Percentiles rank a stretch among this genome's conserved stretches.
These are phyloP conservation scores for Apodemia duryi DNA, from an alignment of 2,888 invertebrate species.

Conservation along the genomic window DNA sequence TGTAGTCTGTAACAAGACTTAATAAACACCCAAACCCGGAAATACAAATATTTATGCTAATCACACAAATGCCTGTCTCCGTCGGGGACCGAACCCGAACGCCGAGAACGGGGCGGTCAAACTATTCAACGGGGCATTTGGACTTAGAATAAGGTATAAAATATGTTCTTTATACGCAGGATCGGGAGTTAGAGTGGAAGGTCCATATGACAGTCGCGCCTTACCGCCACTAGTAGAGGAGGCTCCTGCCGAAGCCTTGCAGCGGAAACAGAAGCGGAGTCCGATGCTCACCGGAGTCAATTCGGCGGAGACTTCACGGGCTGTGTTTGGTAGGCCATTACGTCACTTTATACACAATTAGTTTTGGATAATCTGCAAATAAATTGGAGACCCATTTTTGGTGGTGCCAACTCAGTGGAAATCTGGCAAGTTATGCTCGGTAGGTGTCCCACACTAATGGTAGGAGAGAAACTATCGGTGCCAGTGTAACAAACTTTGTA, in stretches of 20 bases:
- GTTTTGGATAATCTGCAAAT: too few relatives aligned
- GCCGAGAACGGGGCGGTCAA: too few relatives aligned
- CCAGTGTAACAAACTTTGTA: conserved; percentile 51
- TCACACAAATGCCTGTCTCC: too few relatives aligned
- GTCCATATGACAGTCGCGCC: conserved; percentile 81
- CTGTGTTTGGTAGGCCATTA: conserved; percentile 69
- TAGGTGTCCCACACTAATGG: conserved; percentile 31
- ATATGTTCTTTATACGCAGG: conserved; percentile 41
- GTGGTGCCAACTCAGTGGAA: conserved; percentile 86
- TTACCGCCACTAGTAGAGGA: conserved; percentile 83
- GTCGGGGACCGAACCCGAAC: too few relatives aligned
- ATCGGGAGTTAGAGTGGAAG: conserved; percentile 84
- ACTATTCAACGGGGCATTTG: too few relatives aligned
- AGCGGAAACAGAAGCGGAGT: conserved; percentile 72
- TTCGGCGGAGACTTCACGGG: conserved; percentile 84
- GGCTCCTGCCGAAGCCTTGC: conserved; percentile 80
- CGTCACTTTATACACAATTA: too few relatives aligned
- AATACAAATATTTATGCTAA: too few relatives aligned
- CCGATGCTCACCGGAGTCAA: conserved; percentile 87
- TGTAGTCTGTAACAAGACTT: too few relatives aligned
- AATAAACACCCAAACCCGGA: too few relatives aligned
- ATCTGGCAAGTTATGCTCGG: conserved; percentile 82
- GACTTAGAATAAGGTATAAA: not conserved
- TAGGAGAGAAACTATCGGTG: conserved; percentile 56
- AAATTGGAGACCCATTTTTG: conserved; percentile 81